These are phyloP conservation scores for Xenopus tropicalis DNA, from an alignment of 2,113 vertebrate genomes.

Conservation along the genomic window UCB_Xtro_10.0 CM004450.2:57714001-57714500, in stretches of 20 bases:
- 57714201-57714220: not conserved
- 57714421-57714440: not conserved
- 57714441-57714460: not conserved
- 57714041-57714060: not conserved
- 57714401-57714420: not conserved
- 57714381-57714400: not conserved
- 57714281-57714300: not conserved
- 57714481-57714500: not conserved
- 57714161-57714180: no score
- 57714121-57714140: not conserved
- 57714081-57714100: conserved; percentile 3
- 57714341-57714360: conserved; percentile 1
- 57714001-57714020: not conserved
- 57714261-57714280: not conserved
- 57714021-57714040: not conserved
- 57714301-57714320: not conserved
- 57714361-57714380: not conserved
- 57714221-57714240: not conserved
- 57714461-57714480: not conserved
- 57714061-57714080: conserved; percentile 6
- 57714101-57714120: conserved; percentile 16
- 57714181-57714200: not conserved
- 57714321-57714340: not conserved
- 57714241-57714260: not conserved
- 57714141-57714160: no score